Evolutionary conservation across 2,888 invertebrate species (phyloP), one percentile per base, ranked within the genome.

Genomic region (Chorisops tibialis): DNA sequence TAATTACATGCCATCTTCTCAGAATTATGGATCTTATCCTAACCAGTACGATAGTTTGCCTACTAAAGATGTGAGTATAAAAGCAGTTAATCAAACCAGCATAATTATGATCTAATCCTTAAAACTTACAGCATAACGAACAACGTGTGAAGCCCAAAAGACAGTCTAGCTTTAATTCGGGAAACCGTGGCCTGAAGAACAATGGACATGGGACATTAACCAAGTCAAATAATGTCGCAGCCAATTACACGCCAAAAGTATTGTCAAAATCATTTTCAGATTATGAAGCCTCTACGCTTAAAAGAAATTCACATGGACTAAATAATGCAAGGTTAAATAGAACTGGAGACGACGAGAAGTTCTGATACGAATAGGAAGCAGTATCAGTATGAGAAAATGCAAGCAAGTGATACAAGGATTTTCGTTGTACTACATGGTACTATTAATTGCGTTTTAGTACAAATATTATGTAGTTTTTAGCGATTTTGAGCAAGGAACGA

Each of bases 11-110:
- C 87, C 89, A 0, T 86, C 89, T 43, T 88, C 89, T 56, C 90
- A 91, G 0, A 91, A 89, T 73, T 93, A 91, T 73, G 89, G 88
- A 24, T 82, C 87, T 0, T 90, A 89, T 72, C 89, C 89, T 71
- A 92, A 92, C 74, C 88, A 90, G 67, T 92, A 92, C 75, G 89
- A 91, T 65, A 87, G 90, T 21, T 87, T 92, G 45, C 92, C 92
- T 0, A 79, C 91, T 64, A 89, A 88, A 73, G 91, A 91, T 75
- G 87, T 88, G 72, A 81, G 83, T 67, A 74, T 79, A 24, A n/a
- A n/a, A n/a, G n/a, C n/a, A n/a, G n/a, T 41, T 24, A 50, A 12
- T 2, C n/a, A n/a, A 12, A 18, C 41, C 16, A 22, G 16, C 16
- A 37, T 2, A 22, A 22, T 41, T 54, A 24, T 41, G n/a, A 22